A percentile compares a stretch with the other conserved stretches of the same genome.
Evolutionary conservation across 2,888 invertebrate genomes (phyloP).

Genomic region (Miltochrista miniata): DNA sequence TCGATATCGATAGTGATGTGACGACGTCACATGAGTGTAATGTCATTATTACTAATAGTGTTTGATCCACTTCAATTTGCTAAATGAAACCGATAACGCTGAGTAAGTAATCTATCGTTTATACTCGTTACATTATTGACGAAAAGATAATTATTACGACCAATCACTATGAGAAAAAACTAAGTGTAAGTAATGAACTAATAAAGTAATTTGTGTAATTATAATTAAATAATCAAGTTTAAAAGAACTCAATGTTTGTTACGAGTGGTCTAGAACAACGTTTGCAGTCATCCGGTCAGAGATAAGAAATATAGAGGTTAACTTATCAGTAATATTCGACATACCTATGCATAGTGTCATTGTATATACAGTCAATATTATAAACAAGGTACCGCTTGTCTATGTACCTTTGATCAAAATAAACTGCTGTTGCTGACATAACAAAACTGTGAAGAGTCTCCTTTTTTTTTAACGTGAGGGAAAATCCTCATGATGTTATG

Average conservation of each 20-base stretch:
- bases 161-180: not conserved
- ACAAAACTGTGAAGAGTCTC: no score
- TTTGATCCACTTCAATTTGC: no score
- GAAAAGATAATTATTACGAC: not conserved
- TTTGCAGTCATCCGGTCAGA: slow-evolving; percentile 31
- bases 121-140: not conserved
- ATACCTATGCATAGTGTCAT: slow-evolving; percentile 20
- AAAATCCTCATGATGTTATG: no score
- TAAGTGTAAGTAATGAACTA: not conserved
- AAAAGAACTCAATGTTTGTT: slow-evolving; percentile 16
- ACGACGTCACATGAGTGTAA: no score
- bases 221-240: not conserved
- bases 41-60: no score
- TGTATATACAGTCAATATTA: slow-evolving; percentile 15
- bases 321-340: slow-evolving; percentile 38
- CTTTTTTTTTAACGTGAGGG: no score
- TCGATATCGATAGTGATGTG: no score
- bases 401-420: no score
- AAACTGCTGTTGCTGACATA: no score
- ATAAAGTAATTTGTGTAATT: not conserved
- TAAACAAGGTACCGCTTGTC: no score
- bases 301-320: slow-evolving; percentile 44
- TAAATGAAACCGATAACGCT: no score
- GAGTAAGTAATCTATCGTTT: no score
- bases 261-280: slow-evolving; percentile 15